These are phyloP conservation scores for Allobates femoralis DNA, from an alignment of 2,797 vertebrate genomes.

Conservation along the genomic window DNA sequence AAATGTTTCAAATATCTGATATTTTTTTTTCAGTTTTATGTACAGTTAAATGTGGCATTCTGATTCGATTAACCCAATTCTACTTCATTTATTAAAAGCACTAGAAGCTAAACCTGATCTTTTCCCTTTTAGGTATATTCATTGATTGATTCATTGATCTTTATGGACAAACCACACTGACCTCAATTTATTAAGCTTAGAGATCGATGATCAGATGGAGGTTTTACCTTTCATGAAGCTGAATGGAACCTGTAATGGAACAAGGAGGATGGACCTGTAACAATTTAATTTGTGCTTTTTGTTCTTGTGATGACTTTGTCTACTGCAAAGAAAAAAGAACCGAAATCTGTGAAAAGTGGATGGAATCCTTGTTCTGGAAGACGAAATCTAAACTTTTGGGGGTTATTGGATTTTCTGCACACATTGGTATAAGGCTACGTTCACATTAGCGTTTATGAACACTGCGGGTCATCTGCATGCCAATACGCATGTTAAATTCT, in stretches of 20 bases:
- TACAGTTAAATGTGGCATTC: neutral
- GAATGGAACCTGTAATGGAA: neutral
- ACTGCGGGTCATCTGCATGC: no score
- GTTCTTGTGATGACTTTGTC: constrained; percentile 1
- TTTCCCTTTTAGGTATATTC: neutral
- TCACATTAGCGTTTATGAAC: no score
- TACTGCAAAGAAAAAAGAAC: neutral
- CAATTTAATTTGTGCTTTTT: neutral
- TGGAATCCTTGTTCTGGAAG: neutral
- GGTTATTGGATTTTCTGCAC: no score
- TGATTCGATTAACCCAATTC: neutral
- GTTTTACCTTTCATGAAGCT: neutral
- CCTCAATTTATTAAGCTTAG: neutral
- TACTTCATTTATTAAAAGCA: neutral
- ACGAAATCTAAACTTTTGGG: neutral
- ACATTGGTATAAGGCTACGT: no score
- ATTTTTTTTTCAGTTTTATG: neutral
- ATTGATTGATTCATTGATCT: constrained; percentile 2
- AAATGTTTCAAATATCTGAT: neutral
- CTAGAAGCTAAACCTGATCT: neutral
- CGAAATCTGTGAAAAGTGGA: neutral
- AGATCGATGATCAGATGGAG: neutral
- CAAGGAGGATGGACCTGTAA: neutral
- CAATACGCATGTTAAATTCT: no score
- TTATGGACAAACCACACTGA: neutral